These are phyloP conservation scores for Anagrus nilaparvatae DNA, from an alignment of 1,140 invertebrate species.

Conservation along the genomic window DNA sequence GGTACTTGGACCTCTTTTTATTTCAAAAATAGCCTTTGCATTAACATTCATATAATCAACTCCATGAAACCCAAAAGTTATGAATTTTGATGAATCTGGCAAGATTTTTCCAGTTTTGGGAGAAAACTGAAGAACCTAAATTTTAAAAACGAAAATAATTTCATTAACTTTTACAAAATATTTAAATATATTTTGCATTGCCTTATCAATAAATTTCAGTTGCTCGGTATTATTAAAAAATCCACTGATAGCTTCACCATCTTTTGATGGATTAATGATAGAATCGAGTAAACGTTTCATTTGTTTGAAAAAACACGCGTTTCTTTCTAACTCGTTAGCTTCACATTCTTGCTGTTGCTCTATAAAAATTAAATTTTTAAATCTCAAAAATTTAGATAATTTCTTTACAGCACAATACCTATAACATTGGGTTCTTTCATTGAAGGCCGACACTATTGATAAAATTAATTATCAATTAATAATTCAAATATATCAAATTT, in stretches of 20 bases:
- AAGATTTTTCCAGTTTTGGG: slow-evolving; percentile 30
- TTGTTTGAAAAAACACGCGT: not conserved
- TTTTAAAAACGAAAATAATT: not conserved
- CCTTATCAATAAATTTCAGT: not conserved
- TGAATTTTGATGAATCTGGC: slow-evolving; percentile 29
- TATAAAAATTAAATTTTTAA: too few species aligned
- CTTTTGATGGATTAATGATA: slow-evolving; percentile 1
- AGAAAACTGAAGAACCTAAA: slow-evolving; percentile 28
- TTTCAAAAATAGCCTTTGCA: slow-evolving; percentile 26
- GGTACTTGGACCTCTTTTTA: slow-evolving; percentile 33
- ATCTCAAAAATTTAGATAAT: too few species aligned
- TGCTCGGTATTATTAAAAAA: slow-evolving; percentile 12
- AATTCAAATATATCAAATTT: too few species aligned
- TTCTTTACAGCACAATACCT: too few species aligned
- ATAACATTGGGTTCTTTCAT: too few species aligned
- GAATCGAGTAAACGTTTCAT: not conserved
- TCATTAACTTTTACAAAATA: not conserved
- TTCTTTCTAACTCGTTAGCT: too few species aligned
- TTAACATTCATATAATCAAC: slow-evolving; percentile 23
- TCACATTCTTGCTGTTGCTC: too few species aligned
- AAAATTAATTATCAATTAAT: too few species aligned
- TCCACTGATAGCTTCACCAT: slow-evolving; percentile 12
- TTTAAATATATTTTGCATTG: not conserved
- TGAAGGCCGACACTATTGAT: too few species aligned
- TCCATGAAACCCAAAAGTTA: slow-evolving; percentile 33